Evolutionary conservation across 2,797 vertebrate genomes (phyloP).

Genomic region (Lepilemur ruficaudatus): DNA sequence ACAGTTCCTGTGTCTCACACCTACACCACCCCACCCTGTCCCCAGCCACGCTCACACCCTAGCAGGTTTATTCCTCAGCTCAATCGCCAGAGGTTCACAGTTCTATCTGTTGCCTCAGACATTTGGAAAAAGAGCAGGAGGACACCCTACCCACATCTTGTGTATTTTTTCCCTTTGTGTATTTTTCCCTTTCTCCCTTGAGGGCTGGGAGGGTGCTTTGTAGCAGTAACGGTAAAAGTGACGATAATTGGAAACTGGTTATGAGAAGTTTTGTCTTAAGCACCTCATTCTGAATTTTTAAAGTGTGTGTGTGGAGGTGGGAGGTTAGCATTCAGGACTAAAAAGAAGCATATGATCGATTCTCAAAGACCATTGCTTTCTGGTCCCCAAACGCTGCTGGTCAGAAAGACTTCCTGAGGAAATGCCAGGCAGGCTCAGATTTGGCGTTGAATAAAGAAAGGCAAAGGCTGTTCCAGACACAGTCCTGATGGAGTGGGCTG

Average conservation of each 20-base stretch:
- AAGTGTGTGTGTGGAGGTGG: neutral
- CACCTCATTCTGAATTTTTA: neutral
- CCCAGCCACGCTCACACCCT: neutral
- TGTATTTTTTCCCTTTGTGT: neutral
- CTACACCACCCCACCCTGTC: neutral
- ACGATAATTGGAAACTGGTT: neutral
- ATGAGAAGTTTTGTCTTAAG: neutral
- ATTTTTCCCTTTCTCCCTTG: neutral
- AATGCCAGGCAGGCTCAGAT: neutral
- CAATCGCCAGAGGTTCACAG: neutral
- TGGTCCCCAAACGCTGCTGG: neutral
- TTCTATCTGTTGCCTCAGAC: neutral
- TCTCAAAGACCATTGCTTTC: neutral
- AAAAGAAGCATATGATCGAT: neutral
- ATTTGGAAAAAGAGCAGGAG: neutral
- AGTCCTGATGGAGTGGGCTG: neutral
- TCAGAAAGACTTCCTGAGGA: neutral
- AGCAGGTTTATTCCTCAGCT: neutral
- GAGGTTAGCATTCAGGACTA: neutral
- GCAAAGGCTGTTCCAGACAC: neutral
- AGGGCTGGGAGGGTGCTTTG: neutral
- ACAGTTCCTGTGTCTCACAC: neutral
- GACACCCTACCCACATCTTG: neutral
- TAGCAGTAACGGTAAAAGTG: neutral
- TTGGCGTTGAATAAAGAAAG: neutral